Evolutionary conservation across 2,888 invertebrate species (phyloP).

Genomic region (Andrena camellia): DNA sequence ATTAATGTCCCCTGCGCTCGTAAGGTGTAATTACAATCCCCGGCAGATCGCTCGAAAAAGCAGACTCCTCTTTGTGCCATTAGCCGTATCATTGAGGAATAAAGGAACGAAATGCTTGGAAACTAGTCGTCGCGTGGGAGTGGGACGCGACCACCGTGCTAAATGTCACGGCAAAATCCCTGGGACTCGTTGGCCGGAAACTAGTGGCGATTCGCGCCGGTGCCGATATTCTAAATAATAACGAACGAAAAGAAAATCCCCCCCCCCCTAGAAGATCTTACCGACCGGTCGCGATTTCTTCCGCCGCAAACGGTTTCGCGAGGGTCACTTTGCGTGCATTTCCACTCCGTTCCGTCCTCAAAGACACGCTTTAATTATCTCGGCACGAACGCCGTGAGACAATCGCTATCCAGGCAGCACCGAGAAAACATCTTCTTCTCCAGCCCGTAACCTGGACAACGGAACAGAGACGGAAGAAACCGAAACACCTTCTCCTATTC

Average conservation of each 20-base stretch:
- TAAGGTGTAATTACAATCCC: conserved; percentile 62
- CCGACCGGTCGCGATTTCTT: conserved; percentile 7
- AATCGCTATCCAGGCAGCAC: conserved; percentile 36
- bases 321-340: conserved; percentile 65
- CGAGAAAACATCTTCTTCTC: conserved; percentile 17
- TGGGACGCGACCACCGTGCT: background rate
- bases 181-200: conserved; percentile 23
- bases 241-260: conserved; percentile 6
- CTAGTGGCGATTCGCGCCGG: conserved; percentile 12
- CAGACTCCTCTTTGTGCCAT: conserved; percentile 25
- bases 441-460: background rate
- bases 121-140: conserved; percentile 23
- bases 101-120: background rate
- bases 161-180: conserved; percentile 17
- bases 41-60: conserved; percentile 25
- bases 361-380: conserved; percentile 70
- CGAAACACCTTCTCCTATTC: background rate
- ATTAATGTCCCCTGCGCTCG: conserved; percentile 57
- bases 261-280: conserved; percentile 43
- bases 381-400: conserved; percentile 63
- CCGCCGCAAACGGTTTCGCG: conserved; percentile 67
- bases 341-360: conserved; percentile 65
- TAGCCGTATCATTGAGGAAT: conserved; percentile 9
- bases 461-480: conserved; percentile 2
- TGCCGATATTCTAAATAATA: conserved; percentile 35